phyloP scores from a whole-genome alignment of 2,797 vertebrate genomes.

The Sebastes cheni region DNA sequence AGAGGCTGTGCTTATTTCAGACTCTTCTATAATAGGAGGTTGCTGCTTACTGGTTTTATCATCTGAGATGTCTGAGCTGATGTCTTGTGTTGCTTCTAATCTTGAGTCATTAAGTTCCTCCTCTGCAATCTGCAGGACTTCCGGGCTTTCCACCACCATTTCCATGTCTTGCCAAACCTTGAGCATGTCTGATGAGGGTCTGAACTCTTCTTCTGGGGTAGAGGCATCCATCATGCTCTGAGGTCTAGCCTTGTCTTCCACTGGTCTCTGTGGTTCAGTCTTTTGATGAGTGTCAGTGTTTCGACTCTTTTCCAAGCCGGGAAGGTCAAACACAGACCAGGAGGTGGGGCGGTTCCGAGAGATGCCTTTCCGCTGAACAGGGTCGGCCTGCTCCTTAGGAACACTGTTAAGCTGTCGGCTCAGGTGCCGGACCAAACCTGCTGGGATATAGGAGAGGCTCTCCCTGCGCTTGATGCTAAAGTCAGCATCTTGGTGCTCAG shows the following conservation, averaged over 20 bases:
- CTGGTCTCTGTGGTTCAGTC: constrained; percentile 9
- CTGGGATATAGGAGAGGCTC: constrained; percentile 95
- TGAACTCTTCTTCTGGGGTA: constrained; percentile 80
- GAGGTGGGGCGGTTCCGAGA: constrained; percentile 77
- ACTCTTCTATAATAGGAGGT: constrained; percentile 82
- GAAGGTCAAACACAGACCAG: constrained; percentile 85
- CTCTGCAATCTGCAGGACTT: constrained; percentile 13
- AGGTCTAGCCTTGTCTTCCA: constrained; percentile 21
- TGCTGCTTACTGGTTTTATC: constrained; percentile 69
- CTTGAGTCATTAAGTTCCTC: constrained; percentile 1
- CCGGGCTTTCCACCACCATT: constrained; percentile 45
- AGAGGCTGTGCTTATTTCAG: constrained; percentile 68
- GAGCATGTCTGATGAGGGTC: constrained; percentile 81
- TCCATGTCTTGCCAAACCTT: constrained; percentile 85
- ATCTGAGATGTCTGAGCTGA: constrained; percentile 34
- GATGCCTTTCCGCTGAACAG: constrained; percentile 56
- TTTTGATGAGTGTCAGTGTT: constrained; percentile 15
- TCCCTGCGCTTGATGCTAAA: constrained; percentile 93
- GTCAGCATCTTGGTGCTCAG: constrained; percentile 86
- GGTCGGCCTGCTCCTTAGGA: constrained; percentile 71
- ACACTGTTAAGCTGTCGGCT: constrained; percentile 86
- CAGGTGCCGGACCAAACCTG: constrained; percentile 90
- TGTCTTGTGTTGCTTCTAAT: constrained; percentile 24
- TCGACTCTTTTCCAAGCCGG: constrained; percentile 67
- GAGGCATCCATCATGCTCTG: constrained; percentile 37